Base-by-base conservation (phyloP, 1,140 invertebrate genomes). In the Asobara japonica region DNA sequence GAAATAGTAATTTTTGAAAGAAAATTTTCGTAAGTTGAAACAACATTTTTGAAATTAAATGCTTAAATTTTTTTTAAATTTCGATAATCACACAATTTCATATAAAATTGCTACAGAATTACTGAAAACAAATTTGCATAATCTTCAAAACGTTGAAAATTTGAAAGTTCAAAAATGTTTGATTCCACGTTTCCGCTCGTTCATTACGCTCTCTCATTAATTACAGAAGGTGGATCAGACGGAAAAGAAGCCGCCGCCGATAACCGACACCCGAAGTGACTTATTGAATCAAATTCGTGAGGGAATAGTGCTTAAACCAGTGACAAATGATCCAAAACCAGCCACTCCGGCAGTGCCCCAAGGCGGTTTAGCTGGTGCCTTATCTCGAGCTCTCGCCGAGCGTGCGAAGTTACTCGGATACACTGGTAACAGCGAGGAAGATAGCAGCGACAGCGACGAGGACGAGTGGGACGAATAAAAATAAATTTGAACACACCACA, bases 281-380 rank as follows among this genome's bases (percentile, higher is more conserved):
- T 86, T 96, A 48, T 85, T 97, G 72, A 91, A 90, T 79, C 92
- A 95, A 81, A 97, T 97, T 76, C 88, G 93, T 74, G 91, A 92
- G 82, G 95, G 95, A 65, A 89, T 93, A 62, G 90, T 92, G 72
- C 85, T 98, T 36, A 93, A 92, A 83, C 90, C 92, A 18, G 93
- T 92, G 7, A 68, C 74, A 16, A 79, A 76, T 66, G 79, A 83
- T 60, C 77, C 78, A 41, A 83, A 80, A 66, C 65, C 79, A 2
- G 70, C 76, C 45, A 68, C 77, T n/a, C 74, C 76, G 2, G 67
- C 83, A 67, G 74, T 78, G 56, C 80, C 79, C 68, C 83, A 87
- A 71, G 89, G 90, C 76, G 93, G 93, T 38, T 88, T 96, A 62
- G 94, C 94, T n/a, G 92, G 91, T 38, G 94, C 94, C 3, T 87